These are phyloP conservation scores for Salmo trutta DNA, from an alignment of 2,797 vertebrate genomes.

Conservation along the genomic window DNA sequence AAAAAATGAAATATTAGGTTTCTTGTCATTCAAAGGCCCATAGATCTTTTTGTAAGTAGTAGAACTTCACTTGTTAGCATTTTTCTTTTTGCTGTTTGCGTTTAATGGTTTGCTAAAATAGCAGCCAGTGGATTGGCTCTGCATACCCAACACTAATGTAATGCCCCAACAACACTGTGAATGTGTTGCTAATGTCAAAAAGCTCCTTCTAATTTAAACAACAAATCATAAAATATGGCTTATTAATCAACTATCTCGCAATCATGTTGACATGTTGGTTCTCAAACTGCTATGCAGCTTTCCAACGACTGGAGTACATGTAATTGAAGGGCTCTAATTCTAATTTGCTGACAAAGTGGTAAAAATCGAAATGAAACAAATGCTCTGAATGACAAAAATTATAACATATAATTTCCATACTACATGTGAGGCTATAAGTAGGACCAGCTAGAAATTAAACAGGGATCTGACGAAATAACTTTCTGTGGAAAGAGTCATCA, in stretches of 20 bases:
- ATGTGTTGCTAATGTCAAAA: conserved; percentile 23
- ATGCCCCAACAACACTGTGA: conserved; percentile 36
- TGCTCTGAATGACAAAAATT: background rate
- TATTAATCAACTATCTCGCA: conserved; percentile 38
- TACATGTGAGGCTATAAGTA: background rate
- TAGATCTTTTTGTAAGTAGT: conserved; percentile 4
- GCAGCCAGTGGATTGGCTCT: conserved; percentile 24
- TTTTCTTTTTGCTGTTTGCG: conserved; percentile 18
- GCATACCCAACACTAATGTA: conserved; percentile 20
- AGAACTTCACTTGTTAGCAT: conserved; percentile 26
- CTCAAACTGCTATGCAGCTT: conserved; percentile 7
- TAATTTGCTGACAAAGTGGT: conserved; percentile 1
- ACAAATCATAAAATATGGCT: conserved; percentile 34
- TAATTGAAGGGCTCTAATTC: background rate
- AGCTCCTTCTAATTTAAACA: conserved; percentile 16
- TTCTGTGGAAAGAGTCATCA: conserved; percentile 3
- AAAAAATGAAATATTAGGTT: conserved; percentile 10
- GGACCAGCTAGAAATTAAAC: background rate
- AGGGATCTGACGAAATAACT: background rate
- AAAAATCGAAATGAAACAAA: background rate
- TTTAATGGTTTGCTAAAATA: conserved; percentile 42
- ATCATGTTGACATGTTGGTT: conserved; percentile 5
- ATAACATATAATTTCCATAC: too few relatives aligned
- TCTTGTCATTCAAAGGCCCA: conserved; percentile 14
- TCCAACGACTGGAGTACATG: conserved; percentile 2